Evolutionary conservation across 1,140 invertebrate genomes (phyloP).

Genomic region (Zaprionus taronus): DNA sequence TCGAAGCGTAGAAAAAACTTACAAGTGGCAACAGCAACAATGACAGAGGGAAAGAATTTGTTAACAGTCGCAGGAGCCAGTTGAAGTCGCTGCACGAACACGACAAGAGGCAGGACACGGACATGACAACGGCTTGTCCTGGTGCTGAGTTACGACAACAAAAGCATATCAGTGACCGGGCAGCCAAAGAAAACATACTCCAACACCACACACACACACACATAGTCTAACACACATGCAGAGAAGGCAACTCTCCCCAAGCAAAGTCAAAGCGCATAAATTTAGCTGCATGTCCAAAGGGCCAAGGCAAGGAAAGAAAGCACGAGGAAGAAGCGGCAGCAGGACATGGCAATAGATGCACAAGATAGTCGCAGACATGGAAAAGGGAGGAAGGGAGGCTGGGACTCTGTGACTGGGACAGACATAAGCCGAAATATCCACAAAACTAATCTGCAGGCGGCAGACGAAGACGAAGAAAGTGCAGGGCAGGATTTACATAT

Average conservation of each 20-base stretch:
- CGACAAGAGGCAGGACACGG: slow-evolving; percentile 5
- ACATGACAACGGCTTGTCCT: slow-evolving; percentile 33
- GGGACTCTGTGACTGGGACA: slow-evolving; percentile 61
- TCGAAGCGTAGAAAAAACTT: slow-evolving; percentile 21
- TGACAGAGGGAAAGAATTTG: background rate
- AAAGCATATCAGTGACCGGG: slow-evolving; percentile 63
- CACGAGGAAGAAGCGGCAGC: background rate
- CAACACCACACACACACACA: slow-evolving; percentile 28
- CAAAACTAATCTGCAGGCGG: slow-evolving; percentile 72
- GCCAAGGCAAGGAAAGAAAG: slow-evolving; percentile 44
- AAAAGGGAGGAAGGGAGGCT: background rate
- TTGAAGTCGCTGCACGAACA: slow-evolving; percentile 18
- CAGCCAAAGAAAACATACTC: slow-evolving; percentile 58
- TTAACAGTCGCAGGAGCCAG: background rate
- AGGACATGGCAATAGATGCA: slow-evolving; percentile 49
- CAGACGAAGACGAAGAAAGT: slow-evolving; percentile 43
- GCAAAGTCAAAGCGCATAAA: slow-evolving; percentile 49
- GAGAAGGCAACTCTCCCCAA: slow-evolving; percentile 11
- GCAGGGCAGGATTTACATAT: slow-evolving; percentile 77
- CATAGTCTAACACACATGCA: slow-evolving; percentile 14
- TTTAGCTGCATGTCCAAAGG: slow-evolving; percentile 58
- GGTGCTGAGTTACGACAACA: slow-evolving; percentile 38
- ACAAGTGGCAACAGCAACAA: slow-evolving; percentile 24
- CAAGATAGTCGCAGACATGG: slow-evolving; percentile 30
- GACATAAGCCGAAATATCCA: slow-evolving; percentile 76